Percentiles rank a stretch among this genome's conserved stretches.
Conservation (phyloP, 2,888 invertebrate species). For the Atherix ibis region DNA sequence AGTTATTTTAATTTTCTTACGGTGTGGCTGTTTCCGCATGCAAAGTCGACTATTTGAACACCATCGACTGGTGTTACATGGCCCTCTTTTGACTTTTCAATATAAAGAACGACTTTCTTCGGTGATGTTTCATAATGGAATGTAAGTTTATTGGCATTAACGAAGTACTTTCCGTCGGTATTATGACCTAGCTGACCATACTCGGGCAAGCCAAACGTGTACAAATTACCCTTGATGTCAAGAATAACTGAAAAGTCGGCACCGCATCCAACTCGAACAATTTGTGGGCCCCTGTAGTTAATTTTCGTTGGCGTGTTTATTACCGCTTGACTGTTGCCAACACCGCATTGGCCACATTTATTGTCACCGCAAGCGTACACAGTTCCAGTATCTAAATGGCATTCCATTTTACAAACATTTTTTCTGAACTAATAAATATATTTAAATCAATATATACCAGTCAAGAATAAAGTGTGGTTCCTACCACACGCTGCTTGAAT, state of each 20-base stretch:
- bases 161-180: slow-evolving; percentile 88
- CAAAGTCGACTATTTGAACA: slow-evolving; percentile 76
- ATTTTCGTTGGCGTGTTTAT: slow-evolving; percentile 42
- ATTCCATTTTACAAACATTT: slow-evolving; percentile 18
- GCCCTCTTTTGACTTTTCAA: slow-evolving; percentile 76
- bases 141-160: slow-evolving; percentile 73
- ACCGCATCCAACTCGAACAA: slow-evolving; percentile 78
- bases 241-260: slow-evolving; percentile 86
- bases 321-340: slow-evolving; percentile 49
- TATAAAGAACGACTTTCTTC: slow-evolving; percentile 67
- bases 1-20: too few species aligned
- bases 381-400: slow-evolving; percentile 48
- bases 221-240: slow-evolving; percentile 74
- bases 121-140: slow-evolving; percentile 76
- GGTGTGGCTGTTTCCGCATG: slow-evolving; percentile 83
- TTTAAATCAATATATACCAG: slow-evolving; percentile 35
- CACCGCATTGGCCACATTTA: slow-evolving; percentile 81
- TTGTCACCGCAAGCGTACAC: slow-evolving; percentile 87
- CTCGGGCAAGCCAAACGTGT: slow-evolving; percentile 85
- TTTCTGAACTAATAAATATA: not conserved
- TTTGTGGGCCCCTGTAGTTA: slow-evolving; percentile 67
- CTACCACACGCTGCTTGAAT: slow-evolving; percentile 78
- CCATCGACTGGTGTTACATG: slow-evolving; percentile 69
- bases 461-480: slow-evolving; percentile 74
- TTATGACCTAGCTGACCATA: slow-evolving; percentile 89